Evolutionary conservation across 1,140 invertebrate genomes (phyloP).

Genomic region (Aleiodes sp.): DNA sequence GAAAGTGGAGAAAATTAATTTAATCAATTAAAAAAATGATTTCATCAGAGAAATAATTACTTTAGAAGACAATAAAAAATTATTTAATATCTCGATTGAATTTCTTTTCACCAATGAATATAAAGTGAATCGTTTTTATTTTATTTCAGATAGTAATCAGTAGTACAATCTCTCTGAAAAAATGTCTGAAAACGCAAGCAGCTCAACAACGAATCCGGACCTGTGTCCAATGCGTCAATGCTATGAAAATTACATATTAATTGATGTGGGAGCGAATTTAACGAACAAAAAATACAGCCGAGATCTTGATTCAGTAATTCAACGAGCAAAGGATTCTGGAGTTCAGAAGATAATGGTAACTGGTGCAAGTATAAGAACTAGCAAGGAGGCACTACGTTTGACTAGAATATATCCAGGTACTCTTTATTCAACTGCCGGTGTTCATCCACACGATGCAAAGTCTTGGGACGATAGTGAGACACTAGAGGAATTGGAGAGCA

Average conservation of each 20-base stretch:
- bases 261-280: slow-evolving; percentile 93
- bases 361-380: slow-evolving; percentile 86
- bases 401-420: slow-evolving; percentile 89
- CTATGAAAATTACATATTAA: slow-evolving; percentile 89
- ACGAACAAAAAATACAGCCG: slow-evolving; percentile 94
- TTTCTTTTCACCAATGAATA: neutral
- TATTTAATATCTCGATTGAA: too few relatives aligned
- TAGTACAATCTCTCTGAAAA: neutral
- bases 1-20: too few relatives aligned
- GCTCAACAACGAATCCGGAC: slow-evolving; percentile 42
- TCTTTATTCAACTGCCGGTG: slow-evolving; percentile 91
- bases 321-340: slow-evolving; percentile 91
- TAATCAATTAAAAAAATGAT: too few relatives aligned
- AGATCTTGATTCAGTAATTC: slow-evolving; percentile 91
- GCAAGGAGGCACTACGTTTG: slow-evolving; percentile 88
- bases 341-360: slow-evolving; percentile 96
- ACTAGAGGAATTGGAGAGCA: slow-evolving; percentile 75
- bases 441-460: slow-evolving; percentile 96
- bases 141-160: neutral
- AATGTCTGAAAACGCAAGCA: slow-evolving; percentile 58
- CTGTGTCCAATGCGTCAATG: slow-evolving; percentile 67
- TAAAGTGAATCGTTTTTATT: neutral
- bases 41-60: too few relatives aligned
- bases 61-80: too few relatives aligned
- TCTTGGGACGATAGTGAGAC: slow-evolving; percentile 84